A percentile compares a stretch with the other conserved stretches of the same genome.
Conservation (phyloP, 1,140 invertebrate genomes). For the Leptinotarsa lineolata region DNA sequence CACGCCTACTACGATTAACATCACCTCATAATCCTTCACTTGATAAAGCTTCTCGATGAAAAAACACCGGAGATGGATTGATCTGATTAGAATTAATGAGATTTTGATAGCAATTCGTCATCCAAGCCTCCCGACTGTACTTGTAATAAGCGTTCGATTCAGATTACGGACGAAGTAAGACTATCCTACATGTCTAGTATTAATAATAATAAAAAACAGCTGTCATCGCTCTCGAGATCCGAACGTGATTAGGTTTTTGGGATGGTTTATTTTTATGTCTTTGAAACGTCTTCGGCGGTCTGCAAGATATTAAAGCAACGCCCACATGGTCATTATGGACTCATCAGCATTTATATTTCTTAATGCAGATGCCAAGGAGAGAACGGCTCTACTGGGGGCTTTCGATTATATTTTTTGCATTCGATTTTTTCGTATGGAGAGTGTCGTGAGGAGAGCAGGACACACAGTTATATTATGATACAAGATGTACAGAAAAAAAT, state of each 20-base stretch:
- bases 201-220: not conserved
- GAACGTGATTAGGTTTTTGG: not conserved
- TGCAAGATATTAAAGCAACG: too few species aligned
- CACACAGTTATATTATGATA: too few species aligned
- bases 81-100: conserved; percentile 4
- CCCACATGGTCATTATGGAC: too few species aligned
- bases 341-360: too few species aligned
- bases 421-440: too few species aligned
- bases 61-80: not conserved
- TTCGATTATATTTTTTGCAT: too few species aligned
- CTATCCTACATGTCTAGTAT: not conserved
- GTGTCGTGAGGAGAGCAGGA: too few species aligned
- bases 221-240: conserved; percentile 1
- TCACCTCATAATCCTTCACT: not conserved
- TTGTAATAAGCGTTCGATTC: conserved; percentile 1
- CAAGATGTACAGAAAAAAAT: too few species aligned
- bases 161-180: not conserved
- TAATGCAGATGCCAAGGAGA: too few species aligned
- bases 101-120: conserved; percentile 3
- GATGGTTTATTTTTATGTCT: too few species aligned
- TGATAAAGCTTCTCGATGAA: conserved; percentile 3
- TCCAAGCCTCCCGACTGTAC: not conserved
- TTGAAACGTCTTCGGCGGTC: too few species aligned
- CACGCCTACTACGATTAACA: not conserved
- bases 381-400: too few species aligned